These are phyloP conservation scores for Monarcha castaneiventris DNA, from an alignment of 2,113 vertebrate species.

Conservation along the genomic window DNA sequence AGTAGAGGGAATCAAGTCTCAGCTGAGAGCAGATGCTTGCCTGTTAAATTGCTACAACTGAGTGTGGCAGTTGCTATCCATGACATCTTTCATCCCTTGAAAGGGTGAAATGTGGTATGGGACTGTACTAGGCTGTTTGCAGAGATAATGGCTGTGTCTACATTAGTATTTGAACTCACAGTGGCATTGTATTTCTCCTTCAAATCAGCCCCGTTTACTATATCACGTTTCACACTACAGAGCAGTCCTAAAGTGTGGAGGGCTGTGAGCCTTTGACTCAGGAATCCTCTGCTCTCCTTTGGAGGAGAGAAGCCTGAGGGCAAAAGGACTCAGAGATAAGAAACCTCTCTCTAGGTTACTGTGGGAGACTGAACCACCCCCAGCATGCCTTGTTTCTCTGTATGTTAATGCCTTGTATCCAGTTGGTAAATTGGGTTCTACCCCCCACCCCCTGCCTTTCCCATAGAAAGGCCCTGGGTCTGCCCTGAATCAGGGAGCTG, in stretches of 20 bases:
- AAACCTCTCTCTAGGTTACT: no score
- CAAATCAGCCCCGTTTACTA: not conserved
- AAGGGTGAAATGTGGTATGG: not conserved
- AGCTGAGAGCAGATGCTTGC: not conserved
- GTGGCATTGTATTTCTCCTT: not conserved
- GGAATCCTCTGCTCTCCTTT: no score
- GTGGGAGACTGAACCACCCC: no score
- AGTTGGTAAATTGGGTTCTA: no score
- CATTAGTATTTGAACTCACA: not conserved
- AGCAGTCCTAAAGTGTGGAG: not conserved
- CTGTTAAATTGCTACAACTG: not conserved
- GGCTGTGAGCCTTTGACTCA: no score
- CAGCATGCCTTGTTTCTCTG: no score
- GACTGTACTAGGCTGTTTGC: not conserved
- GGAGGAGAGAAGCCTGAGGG: no score
- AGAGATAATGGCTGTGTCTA: not conserved
- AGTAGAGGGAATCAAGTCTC: not conserved
- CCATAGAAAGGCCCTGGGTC: no score
- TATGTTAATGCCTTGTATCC: no score
- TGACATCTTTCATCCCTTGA: not conserved
- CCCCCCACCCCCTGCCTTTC: no score
- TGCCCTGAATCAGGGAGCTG: no score
- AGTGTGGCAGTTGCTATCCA: not conserved
- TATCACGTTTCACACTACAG: not conserved
- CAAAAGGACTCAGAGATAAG: no score